Conservation (phyloP, 2,113 vertebrate genomes). For the Cacatua alba region DNA sequence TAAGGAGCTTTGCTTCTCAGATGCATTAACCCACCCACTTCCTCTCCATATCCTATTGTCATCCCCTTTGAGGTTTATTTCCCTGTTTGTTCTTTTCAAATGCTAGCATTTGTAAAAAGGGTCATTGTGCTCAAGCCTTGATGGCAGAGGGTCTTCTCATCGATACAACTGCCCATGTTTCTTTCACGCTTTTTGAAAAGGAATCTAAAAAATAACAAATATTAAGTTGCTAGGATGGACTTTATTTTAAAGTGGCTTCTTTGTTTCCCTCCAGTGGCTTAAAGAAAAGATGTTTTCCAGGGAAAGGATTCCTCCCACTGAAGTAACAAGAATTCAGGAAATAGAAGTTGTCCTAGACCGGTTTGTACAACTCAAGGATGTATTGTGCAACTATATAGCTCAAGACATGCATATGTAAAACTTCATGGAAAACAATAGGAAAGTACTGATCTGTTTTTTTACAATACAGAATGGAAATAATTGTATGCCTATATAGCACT, state of each 20-base stretch:
- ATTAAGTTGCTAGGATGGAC: not conserved
- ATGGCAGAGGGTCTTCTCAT: not conserved
- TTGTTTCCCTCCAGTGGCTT: not conserved
- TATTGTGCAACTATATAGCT: not conserved
- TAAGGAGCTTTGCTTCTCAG: conserved; percentile 43
- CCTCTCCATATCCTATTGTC: conserved; percentile 56
- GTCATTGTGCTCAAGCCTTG: not conserved
- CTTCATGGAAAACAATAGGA: not conserved
- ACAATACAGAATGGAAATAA: conserved; percentile 25
- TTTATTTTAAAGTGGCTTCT: not conserved
- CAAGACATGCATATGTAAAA: not conserved
- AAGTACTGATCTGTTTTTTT: conserved; percentile 26
- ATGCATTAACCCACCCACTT: conserved; percentile 43
- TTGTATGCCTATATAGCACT: not conserved
- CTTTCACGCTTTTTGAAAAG: not conserved
- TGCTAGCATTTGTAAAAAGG: conserved; percentile 24
- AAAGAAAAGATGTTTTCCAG: not conserved
- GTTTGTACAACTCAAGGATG: not conserved
- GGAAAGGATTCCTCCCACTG: not conserved
- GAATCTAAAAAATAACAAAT: conserved; percentile 11
- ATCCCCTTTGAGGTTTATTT: conserved; percentile 31
- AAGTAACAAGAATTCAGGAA: not conserved
- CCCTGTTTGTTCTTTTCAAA: conserved; percentile 56
- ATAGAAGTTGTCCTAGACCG: not conserved
- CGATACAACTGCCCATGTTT: not conserved